Percentiles rank a stretch among this genome's conserved stretches.
phyloP scores from a whole-genome alignment of 2,888 invertebrate genomes.

The Phengaris arion region DNA sequence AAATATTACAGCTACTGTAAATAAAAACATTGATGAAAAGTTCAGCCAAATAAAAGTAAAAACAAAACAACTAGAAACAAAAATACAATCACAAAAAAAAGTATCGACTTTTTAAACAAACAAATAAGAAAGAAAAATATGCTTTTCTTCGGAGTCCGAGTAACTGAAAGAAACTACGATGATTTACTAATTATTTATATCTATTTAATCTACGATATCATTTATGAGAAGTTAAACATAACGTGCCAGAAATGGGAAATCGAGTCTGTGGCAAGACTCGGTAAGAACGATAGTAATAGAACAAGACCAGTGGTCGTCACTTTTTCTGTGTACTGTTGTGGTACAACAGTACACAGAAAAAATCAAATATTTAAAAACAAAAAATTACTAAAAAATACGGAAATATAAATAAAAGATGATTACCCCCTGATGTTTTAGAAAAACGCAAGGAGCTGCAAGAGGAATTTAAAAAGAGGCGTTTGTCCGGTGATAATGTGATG shows the following conservation, averaged over 20 bases:
- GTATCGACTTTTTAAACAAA: no score
- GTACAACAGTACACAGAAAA: conserved; percentile 37
- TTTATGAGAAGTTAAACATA: background rate
- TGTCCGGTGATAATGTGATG: background rate
- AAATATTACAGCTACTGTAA: no score
- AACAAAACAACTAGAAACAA: no score
- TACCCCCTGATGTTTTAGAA: background rate
- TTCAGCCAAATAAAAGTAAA: no score
- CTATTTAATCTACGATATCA: no score
- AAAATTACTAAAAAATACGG: background rate
- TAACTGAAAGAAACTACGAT: no score
- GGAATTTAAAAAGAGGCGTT: background rate
- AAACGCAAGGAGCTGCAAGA: conserved; percentile 15
- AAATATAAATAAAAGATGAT: background rate
- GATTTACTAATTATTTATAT: no score
- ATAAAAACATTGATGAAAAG: no score
- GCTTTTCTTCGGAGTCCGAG: no score
- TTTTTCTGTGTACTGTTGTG: no score
- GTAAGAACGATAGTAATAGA: conserved; percentile 31
- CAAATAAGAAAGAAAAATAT: no score
- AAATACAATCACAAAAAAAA: no score
- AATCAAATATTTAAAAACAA: conserved; percentile 32
- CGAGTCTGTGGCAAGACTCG: conserved; percentile 33
- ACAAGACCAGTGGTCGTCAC: conserved; percentile 36
- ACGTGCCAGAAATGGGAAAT: conserved; percentile 34